phyloP scores from a whole-genome alignment of 2,888 invertebrate species.

The Alloscopus bannaensis region DNA sequence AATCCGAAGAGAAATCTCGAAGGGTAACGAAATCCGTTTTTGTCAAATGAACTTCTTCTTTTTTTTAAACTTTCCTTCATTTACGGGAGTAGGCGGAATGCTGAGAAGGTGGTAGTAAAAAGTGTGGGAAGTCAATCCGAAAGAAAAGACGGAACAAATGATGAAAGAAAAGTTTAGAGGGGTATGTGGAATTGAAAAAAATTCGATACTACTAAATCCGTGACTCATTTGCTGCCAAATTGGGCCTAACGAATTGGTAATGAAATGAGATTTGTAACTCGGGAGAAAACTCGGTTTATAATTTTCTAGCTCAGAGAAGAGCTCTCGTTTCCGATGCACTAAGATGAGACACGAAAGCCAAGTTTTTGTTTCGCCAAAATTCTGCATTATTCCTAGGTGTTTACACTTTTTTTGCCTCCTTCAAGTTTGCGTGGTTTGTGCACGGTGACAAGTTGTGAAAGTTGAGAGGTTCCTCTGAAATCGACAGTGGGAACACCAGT shows the following conservation, averaged over 20 bases:
- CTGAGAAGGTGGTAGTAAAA: too few relatives aligned
- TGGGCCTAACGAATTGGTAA: slow-evolving; percentile 67
- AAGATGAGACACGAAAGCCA: too few relatives aligned
- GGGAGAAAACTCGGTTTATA: too few relatives aligned
- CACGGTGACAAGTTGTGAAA: too few relatives aligned
- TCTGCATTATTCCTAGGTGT: slow-evolving; percentile 1
- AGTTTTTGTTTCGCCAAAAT: too few relatives aligned
- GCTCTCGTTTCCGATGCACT: not conserved
- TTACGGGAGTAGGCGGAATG: not conserved
- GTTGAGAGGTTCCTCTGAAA: too few relatives aligned
- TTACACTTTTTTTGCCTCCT: slow-evolving; percentile 1
- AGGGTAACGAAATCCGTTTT: too few relatives aligned
- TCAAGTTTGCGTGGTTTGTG: too few relatives aligned
- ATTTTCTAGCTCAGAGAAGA: too few relatives aligned
- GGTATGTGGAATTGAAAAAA: slow-evolving; percentile 30
- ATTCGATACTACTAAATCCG: slow-evolving; percentile 40
- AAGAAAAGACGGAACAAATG: slow-evolving; percentile 1
- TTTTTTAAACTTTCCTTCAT: not conserved
- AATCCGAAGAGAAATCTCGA: too few relatives aligned
- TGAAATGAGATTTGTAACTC: too few relatives aligned
- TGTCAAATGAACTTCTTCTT: slow-evolving; percentile 6
- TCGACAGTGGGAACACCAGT: too few relatives aligned
- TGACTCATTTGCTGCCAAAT: slow-evolving; percentile 69
- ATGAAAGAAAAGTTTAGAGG: not conserved
- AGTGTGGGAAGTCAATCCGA: not conserved